These are phyloP conservation scores for Drosophila recens DNA, from an alignment of 2,888 invertebrate genomes.

Conservation along the genomic window DNA sequence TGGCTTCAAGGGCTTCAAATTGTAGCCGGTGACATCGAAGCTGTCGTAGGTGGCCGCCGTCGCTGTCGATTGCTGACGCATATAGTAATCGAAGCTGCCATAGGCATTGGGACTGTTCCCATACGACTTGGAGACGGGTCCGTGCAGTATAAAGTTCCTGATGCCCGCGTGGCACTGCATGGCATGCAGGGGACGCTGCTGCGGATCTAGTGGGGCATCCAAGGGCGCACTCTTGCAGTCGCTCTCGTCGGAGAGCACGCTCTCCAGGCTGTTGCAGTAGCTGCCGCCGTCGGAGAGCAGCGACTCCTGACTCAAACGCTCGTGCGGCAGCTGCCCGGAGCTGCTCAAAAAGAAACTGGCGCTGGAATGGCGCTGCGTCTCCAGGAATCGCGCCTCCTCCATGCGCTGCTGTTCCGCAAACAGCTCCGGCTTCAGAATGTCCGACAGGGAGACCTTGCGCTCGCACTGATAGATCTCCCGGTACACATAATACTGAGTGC, in stretches of 20 bases:
- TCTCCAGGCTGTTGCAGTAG: constrained; percentile 92
- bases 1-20: constrained; percentile 73
- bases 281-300: constrained; percentile 90
- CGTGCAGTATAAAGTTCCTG: constrained; percentile 82
- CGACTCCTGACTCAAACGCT: constrained; percentile 90
- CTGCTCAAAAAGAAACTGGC: constrained; percentile 93
- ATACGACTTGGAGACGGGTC: constrained; percentile 87
- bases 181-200: constrained; percentile 75
- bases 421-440: constrained; percentile 86
- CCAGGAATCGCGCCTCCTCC: constrained; percentile 86
- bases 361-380: constrained; percentile 89
- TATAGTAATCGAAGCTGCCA: constrained; percentile 87
- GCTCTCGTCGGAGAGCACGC: constrained; percentile 92
- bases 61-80: constrained; percentile 77
- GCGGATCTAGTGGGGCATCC: constrained; percentile 86
- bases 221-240: constrained; percentile 92
- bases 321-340: constrained; percentile 84
- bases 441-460: constrained; percentile 88
- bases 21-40: constrained; percentile 85
- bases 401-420: constrained; percentile 73
- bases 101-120: constrained; percentile 88
- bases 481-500: constrained; percentile 91
- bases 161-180: constrained; percentile 82
- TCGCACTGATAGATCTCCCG: constrained; percentile 86
- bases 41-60: constrained; percentile 78